Base-by-base conservation (phyloP, 2,888 invertebrate genomes). In the Drosophila glabriapex region DNA sequence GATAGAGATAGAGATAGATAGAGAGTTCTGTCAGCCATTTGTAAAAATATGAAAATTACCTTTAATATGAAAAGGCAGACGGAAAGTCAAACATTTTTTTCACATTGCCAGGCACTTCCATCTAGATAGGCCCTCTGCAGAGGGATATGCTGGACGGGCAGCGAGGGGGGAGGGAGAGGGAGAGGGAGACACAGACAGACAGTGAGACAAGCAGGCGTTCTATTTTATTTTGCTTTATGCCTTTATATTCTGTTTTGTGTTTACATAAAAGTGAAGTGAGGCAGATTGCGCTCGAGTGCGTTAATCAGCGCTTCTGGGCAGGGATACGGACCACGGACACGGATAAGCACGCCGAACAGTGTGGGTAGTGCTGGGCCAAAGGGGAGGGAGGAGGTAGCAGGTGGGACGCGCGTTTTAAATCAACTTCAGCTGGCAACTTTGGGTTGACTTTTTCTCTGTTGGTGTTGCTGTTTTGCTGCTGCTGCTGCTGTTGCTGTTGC, bases 211-310 rank as follows among this genome's bases (percentile, higher is more conserved):
- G 67, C 59, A 72, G 78, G 66, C 79, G 69, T 78, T 88, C 88
- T 85, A 88, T 85, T 90, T 90, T 85, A 89, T 85, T 89, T 87
- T 89, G 72, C 82, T 76, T 74, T 77, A 79, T 89, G 90, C 90
- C 90, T 85, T 85, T 89, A 85, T 89, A 85, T 88, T 90, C 89
- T 90, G 90, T 90, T 85, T 90, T 85, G 85, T 90, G 85, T 90
- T 85, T 85, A 90, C 90, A 85, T 85, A 85, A 85, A 90, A 85
- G 89, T 90, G 85, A 85, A 90, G 90, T 88, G 85, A 85, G 90
- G 85, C 85, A 90, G 90, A 91, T 89, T 90, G 82, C 85, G 90
- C 90, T 85, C 89, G 83, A 88, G 90, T 91, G 88, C 91, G 91
- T 91, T 89, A 87, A 90, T 87, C 89, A 90, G 87, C 87, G 90